These are phyloP conservation scores for Tauraco hartlaubi DNA, from an alignment of 2,797 vertebrate species.

Conservation along the genomic window DNA sequence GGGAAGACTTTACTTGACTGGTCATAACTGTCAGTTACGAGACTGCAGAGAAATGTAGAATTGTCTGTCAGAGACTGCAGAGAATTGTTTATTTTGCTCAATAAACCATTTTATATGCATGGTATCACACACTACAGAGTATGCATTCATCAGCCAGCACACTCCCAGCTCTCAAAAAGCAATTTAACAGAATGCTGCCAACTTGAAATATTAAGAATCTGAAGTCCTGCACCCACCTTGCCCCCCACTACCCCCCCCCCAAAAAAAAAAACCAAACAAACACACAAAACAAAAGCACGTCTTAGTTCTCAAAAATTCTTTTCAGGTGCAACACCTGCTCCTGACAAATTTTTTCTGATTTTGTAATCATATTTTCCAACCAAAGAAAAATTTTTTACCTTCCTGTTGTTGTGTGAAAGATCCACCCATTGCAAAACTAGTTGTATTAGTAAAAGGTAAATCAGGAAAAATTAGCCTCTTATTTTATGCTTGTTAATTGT, in stretches of 20 bases:
- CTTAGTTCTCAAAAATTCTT: neutral
- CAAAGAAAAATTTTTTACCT: neutral
- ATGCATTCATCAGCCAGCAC: conserved; percentile 38
- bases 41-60: conserved; percentile 3
- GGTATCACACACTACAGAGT: conserved; percentile 10
- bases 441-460: neutral
- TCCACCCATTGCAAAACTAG: neutral
- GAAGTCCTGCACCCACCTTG: neutral
- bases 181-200: conserved; percentile 26
- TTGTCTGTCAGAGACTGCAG: conserved; percentile 4
- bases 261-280: neutral
- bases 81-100: conserved; percentile 61
- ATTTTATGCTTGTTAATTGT: neutral
- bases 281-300: rapidly evolving
- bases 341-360: neutral
- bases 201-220: conserved; percentile 24
- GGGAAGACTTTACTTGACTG: neutral
- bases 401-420: neutral
- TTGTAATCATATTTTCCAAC: neutral
- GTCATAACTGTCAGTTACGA: conserved; percentile 11
- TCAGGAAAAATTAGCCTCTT: neutral
- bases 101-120: conserved; percentile 61
- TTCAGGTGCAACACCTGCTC: neutral
- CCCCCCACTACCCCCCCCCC: rapidly evolving
- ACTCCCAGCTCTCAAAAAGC: conserved; percentile 7